A percentile compares a stretch with the other conserved stretches of the same genome.
These are phyloP conservation scores for Florisuga fusca DNA, from an alignment of 2,797 vertebrate species.

Conservation along the genomic window DNA sequence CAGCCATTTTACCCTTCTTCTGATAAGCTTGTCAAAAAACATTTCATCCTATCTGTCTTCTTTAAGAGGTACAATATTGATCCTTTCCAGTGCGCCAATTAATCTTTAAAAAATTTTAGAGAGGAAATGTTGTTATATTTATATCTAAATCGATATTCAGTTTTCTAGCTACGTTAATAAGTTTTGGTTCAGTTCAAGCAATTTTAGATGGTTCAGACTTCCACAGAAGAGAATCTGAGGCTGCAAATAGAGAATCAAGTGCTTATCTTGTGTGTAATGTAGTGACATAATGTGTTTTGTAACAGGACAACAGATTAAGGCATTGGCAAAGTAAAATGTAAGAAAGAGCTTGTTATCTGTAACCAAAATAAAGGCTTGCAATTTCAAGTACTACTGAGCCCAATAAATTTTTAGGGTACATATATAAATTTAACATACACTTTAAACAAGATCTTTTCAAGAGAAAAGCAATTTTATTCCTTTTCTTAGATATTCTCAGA, in stretches of 20 bases:
- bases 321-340: neutral
- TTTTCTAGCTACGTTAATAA: conserved; percentile 7
- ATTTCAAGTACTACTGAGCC: neutral
- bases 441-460: neutral
- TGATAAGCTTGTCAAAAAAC: neutral
- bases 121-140: conserved; percentile 23
- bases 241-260: neutral
- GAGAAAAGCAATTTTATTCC: neutral
- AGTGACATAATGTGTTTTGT: neutral
- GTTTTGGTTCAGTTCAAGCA: neutral
- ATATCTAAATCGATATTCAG: conserved; percentile 33
- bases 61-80: conserved; percentile 30
- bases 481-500: neutral
- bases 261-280: neutral
- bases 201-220: neutral
- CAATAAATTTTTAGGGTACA: neutral
- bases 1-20: neutral
- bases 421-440: neutral
- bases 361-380: neutral
- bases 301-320: neutral
- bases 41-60: neutral
- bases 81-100: neutral
- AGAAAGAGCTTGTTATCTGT: neutral
- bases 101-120: neutral
- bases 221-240: neutral